Conservation (phyloP, 2,113 vertebrate species). For the Callospermophilus lateralis region DNA sequence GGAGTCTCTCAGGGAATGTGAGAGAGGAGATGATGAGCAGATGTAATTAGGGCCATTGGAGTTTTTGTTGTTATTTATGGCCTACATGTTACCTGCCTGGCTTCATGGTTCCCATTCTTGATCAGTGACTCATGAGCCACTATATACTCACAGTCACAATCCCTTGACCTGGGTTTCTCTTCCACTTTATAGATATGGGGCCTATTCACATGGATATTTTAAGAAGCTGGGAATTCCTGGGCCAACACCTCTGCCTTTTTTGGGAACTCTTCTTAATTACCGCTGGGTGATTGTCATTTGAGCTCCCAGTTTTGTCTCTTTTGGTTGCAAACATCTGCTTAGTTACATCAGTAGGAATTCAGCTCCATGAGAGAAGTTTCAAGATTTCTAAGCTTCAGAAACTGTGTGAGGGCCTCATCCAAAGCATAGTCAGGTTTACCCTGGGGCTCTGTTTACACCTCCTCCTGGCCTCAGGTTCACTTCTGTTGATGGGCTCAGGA, state of each 20-base stretch:
- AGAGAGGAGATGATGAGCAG: background rate
- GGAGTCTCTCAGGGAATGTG: background rate
- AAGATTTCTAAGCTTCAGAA: too few species aligned
- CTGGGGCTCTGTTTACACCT: too few species aligned
- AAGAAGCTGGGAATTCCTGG: slow-evolving; percentile 89
- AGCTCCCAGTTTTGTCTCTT: too few species aligned
- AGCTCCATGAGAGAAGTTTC: too few species aligned
- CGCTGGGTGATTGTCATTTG: too few species aligned
- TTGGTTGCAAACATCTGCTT: too few species aligned
- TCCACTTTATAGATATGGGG: slow-evolving; percentile 87
- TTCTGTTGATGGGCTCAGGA: too few species aligned
- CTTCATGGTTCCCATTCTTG: background rate
- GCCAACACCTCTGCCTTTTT: slow-evolving; percentile 81
- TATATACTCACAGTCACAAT: background rate
- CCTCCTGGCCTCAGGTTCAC: too few species aligned
- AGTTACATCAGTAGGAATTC: too few species aligned
- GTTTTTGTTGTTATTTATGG: background rate
- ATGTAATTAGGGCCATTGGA: background rate
- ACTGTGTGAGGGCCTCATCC: too few species aligned
- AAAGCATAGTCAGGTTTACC: too few species aligned
- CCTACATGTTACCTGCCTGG: background rate
- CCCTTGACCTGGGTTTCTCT: background rate
- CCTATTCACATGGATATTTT: slow-evolving; percentile 88
- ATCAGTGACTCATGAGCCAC: background rate
- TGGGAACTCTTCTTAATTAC: too few species aligned